Evolutionary conservation across 2,797 vertebrate genomes (phyloP), one percentile per base, ranked within the genome.

Genomic region (Lemur catta): DNA sequence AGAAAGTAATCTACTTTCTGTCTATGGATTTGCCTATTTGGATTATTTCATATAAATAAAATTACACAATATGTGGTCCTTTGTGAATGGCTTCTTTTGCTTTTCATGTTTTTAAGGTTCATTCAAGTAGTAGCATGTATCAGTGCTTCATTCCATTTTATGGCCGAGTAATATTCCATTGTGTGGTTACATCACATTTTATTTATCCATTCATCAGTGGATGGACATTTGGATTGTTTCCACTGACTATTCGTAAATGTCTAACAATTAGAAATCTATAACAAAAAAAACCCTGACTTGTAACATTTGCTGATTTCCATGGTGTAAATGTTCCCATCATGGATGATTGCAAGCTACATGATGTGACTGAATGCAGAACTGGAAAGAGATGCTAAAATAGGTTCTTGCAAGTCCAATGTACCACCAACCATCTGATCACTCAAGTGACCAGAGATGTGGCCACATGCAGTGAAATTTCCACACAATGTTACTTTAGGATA

Each of bases 61-160:
- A 48, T 71, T 4, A 55, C 65, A 75, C 4, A 48, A 43, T 72
- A 61, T 52, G 18, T 81, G 46, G 12, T 84, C 57, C 3, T 76
- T 93, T 80, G 28, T 89, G 65, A 82, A 3, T 89, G 38, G 6
- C 38, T 95, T 84, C 43, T 76, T 94, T 94, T 48, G 72, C 65
- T 91, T 84, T 80, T 43, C 13, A 55, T 43, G 13, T 59, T 88
- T 93, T 86, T 33, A 69, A 79, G 72, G 33, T 94, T 75, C 35
- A 87, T 43, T 78, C 41, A 76, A 87, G 43, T 75, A 63, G 43
- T 79, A 43, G 69, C 18, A 10, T 69, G 0, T 67, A 26, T 91
- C 6, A 84, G 28, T 69, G 28, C 30, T 85, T 38, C n/a, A 63
- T 89, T 85, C 28, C 17, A 89, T 87, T 93, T 92, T 55, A 82